Base-by-base conservation (phyloP, 2,113 vertebrate species). In the Setophaga petechia region DNA sequence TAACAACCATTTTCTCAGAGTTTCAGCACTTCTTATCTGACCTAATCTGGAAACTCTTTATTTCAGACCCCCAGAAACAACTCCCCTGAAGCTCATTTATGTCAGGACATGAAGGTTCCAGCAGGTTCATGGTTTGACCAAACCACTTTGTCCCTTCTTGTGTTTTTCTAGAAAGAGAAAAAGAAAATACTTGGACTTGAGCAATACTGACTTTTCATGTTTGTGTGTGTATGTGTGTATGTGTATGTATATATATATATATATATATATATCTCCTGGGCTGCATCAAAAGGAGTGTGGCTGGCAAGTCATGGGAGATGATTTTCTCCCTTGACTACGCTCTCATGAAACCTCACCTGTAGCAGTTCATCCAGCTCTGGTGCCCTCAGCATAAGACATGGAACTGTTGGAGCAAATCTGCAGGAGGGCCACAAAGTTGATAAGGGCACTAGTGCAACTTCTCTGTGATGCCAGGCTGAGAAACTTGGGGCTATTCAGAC, bases 171-270 rank as follows among this genome's bases (percentile, higher is more conserved):
- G 31, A 58, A 19, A 58, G 24, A 62, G 24, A 65, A 68, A 68
- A 82, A 35, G 25, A 39, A 76, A 88, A 66, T 57, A 49, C 24
- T 68, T 90, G 23, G 30, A 44, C 23, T 57, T 57, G 27, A 80
- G 35, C n/a, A 88, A 39, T 22, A 44, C 6, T n/a, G 59, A 75
- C 33, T 25, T 78, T 58, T 46, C 24, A 5, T 35, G 5, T 79
- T 3, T 71, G 4, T 61, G 0, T 37, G 6, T 7, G 31, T 11
- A 11, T 46, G 33, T 41, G 15, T 28, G 1, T 27, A 7, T 47
- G 6, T 47, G 6, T 27, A 4, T 75, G 6, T 51, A 25, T 51
- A 2, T 51, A 31, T 54, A 10, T 30, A 7, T 35, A 3, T 25
- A 13, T 44, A 6, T 47, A 3, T 23, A 23, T 47, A 11, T 46